Evolutionary conservation across 2,888 invertebrate species (phyloP), one percentile per base, ranked within the genome.

Genomic region (Melanchra persicariae): DNA sequence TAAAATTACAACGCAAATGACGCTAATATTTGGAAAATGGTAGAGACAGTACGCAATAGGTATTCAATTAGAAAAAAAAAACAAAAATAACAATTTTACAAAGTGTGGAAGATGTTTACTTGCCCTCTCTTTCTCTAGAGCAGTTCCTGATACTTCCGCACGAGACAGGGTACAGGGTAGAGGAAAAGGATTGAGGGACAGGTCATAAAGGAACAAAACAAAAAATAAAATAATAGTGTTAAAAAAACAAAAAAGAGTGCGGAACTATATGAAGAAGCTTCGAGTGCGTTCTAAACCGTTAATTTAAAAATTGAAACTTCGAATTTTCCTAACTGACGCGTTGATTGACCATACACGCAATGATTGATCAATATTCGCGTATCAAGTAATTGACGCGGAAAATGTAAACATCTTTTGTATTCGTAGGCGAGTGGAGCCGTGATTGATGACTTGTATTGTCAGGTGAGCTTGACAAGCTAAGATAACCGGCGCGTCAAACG

Each of bases 381-480:
- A 71, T 52, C 49, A 67, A 68, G 62, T 73, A 73, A 80, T 81
- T 77, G 81, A 71, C 77, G 74, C 71, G 63, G 73, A 74, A 76
- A 81, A 82, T 79, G 77, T 79, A 91, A 91, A 90, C 91, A 89
- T 91, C 91, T 93, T 92, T 93, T 93, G 92, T 93, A 87, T 81
- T 89, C 88, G 88, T 88, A 92, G 91, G 90, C 91, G 88, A 89
- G 88, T 81, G 90, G 86, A 91, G 91, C 91, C 87, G 90, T 95
- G 95, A 95, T 96, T 95, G 95, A 95, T 96, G 94, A 91, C 88
- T 85, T 88, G 91, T 92, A 93, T 93, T 93, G 93, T 93, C 93
- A 93, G 93, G 92, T 93, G 87, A 79, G 88, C 87, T 87, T 85
- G 87, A 89, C 91, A 87, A 87, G 89, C 89, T 84, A 88, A 90